Base-by-base conservation (phyloP, 2,888 invertebrate genomes). In the Biston stratarius region DNA sequence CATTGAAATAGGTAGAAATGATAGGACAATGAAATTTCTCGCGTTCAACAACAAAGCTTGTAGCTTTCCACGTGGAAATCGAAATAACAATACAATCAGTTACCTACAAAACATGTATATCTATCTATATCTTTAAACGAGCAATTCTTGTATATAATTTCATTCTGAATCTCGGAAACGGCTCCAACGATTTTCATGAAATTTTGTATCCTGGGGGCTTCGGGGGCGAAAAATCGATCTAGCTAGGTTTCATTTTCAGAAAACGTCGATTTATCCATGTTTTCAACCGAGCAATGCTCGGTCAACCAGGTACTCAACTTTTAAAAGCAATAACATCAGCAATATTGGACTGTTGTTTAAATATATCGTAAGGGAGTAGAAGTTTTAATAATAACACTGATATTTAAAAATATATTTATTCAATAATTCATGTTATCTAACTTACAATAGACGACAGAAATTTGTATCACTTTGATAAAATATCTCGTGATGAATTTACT, bases 361-460 rank as follows among this genome's bases (percentile, higher is more conserved):
- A 49, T 12, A 59, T 49, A 49, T 0, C 7, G 10, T 11, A 38
- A 53, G 1, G 24, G 24, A 10, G 49, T 59, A n/a, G 59, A 49
- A 42, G 49, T 40, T 55, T 33, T 7, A 48, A 48, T 59, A 10
- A 59, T 49, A 49, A 58, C 48, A 11, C 52, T 5, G 10, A n/a
- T 49, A 33, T 33, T 24, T 33, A 51, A 33, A 49, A 51, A 33
- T 48, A 59, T n/a, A 49, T 59, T 40, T 59, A 49, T 42, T 59
- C n/a, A 38, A 15, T 24, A 15, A 5, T 34, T 59, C 40, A 49
- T 49, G 49, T 49, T 45, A 38, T 38, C 9, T 38, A 38, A 38
- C 8, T 38, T 38, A 9, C 38, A 38, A 38, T 38, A 38, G 38
- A 38, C 9, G 6, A 0, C 38, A 38, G 38, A 38, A 38, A 38